A percentile compares a stretch with the other conserved stretches of the same genome.
Evolutionary conservation across 1,140 invertebrate species (phyloP).

Genomic region (Nebria ingens): DNA sequence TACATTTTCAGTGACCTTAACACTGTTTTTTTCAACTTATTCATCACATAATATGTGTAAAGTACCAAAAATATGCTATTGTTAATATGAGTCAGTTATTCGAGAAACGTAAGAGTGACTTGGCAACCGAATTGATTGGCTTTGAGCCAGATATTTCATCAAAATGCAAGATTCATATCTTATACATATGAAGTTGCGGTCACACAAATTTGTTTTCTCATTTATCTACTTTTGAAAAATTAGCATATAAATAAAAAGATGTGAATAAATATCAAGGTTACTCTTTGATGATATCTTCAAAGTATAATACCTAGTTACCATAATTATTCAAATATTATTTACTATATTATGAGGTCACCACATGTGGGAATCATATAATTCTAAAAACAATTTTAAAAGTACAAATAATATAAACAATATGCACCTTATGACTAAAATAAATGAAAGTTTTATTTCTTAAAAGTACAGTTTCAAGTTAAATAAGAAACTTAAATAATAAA

Average conservation of each 20-base stretch:
- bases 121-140: not conserved
- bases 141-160: not conserved
- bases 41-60: no score
- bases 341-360: no score
- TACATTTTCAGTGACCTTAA: not conserved
- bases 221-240: no score
- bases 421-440: not conserved
- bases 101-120: not conserved
- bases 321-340: no score
- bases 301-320: no score
- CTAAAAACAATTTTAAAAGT: not conserved
- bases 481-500: not conserved
- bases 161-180: conserved; percentile 5
- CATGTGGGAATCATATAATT: not conserved
- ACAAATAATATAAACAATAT: not conserved
- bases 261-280: no score
- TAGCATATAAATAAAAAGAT: no score
- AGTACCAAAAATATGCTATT: not conserved
- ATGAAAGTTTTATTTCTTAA: not conserved
- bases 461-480: not conserved
- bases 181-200: no score
- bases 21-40: not conserved
- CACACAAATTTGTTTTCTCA: no score
- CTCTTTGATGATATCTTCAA: no score
- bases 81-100: not conserved